phyloP scores from a whole-genome alignment of 2,888 invertebrate species.

The Hypsopygia costalis region DNA sequence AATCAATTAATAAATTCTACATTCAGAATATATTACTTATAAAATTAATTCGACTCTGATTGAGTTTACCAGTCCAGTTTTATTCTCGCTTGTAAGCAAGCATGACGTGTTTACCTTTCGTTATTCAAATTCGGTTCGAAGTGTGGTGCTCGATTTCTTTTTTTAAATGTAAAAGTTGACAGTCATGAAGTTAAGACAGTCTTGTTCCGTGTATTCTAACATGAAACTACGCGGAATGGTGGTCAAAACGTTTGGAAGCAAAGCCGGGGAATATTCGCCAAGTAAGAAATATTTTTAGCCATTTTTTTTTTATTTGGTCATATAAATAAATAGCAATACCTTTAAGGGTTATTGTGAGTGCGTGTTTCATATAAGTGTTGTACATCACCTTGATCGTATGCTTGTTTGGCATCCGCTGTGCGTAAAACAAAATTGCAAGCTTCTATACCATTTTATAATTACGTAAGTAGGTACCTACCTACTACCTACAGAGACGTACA shows the following conservation, averaged over 20 bases:
- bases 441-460: too few species aligned
- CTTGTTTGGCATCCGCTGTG: too few species aligned
- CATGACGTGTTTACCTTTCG: conserved; percentile 42
- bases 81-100: conserved; percentile 34
- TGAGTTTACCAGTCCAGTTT: conserved; percentile 38
- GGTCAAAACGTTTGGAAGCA: conserved; percentile 12
- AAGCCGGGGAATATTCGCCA: conserved; percentile 11
- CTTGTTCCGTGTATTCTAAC: conserved; percentile 2
- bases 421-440: too few species aligned
- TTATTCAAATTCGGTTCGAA: conserved; percentile 19
- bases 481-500: too few species aligned
- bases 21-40: conserved; percentile 35
- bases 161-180: conserved; percentile 15
- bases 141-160: conserved; percentile 21
- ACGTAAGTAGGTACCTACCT: too few species aligned
- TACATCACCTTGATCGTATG: too few species aligned
- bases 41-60: conserved; percentile 29
- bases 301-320: background rate
- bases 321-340: too few species aligned
- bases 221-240: conserved; percentile 13
- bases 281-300: conserved; percentile 12
- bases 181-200: conserved; percentile 13
- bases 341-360: too few species aligned
- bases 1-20: conserved; percentile 10
- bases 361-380: too few species aligned